Evolutionary conservation across 1,140 invertebrate species (phyloP).

Genomic region (Ridgeia piscesae): DNA sequence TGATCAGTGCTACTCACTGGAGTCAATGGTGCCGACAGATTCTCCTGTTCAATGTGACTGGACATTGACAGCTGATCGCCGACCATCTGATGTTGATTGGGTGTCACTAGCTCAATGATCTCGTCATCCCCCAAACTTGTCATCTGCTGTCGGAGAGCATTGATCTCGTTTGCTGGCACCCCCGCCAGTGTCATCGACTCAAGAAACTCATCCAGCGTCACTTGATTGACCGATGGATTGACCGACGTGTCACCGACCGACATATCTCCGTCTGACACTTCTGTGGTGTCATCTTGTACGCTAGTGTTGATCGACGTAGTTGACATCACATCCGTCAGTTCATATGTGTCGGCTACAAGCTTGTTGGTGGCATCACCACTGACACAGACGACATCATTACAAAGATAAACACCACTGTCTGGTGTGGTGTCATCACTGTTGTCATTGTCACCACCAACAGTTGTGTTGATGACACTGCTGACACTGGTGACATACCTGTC

Average conservation of each 20-base stretch:
- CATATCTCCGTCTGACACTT: neutral
- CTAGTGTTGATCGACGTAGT: neutral
- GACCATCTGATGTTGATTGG: neutral
- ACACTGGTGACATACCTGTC: slow-evolving; percentile 8
- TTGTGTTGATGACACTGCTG: neutral
- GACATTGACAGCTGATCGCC: neutral
- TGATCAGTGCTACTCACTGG: neutral
- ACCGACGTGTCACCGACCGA: neutral
- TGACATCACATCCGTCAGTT: neutral
- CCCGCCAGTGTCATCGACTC: neutral
- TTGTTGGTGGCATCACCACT: neutral
- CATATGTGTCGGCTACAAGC: neutral
- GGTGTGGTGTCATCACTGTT: neutral
- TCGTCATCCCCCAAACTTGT: neutral
- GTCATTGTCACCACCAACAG: neutral
- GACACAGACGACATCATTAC: neutral
- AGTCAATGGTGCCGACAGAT: neutral
- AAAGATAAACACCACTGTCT: neutral
- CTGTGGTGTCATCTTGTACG: neutral
- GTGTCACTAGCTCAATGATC: neutral
- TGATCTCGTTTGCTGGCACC: neutral
- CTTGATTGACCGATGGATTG: neutral
- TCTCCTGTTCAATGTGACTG: neutral
- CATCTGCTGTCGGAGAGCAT: neutral
- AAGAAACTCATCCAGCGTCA: neutral